Evolutionary conservation across 1,140 invertebrate genomes (phyloP), one percentile per base, ranked within the genome.

Genomic region (Ceratosolen solmsi): DNA sequence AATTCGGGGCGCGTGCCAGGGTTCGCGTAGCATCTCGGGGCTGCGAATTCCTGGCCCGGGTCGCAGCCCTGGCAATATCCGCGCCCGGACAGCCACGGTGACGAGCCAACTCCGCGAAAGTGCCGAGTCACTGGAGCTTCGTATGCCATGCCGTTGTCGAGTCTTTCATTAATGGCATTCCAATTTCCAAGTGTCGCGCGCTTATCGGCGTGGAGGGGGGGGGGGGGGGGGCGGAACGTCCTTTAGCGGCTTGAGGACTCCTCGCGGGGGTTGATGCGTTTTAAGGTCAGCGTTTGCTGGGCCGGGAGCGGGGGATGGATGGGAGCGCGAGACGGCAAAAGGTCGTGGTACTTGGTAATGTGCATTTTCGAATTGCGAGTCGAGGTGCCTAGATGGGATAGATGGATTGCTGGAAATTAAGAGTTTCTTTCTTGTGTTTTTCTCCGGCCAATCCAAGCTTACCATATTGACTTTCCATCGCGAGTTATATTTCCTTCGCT

Each of bases 121-220:
- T 20, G 70, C 56, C 56, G 36, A 63, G 38, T 68, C 63, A 68
- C 22, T 15, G 51, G 51, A 17, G 11, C 63, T 38, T 68, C 63
- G n/a, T 68, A 68, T n/a, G 54, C n/a, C 49, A 22, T 22, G 33
- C 1, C 51, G 65, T 22, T 25, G 36, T 15, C 33, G 68, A 58
- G 70, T 8, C 65, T 71, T 79, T 71, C 68, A 46, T 72, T 73
- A 73, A 68, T 33, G 76, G 46, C 49, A 78, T 70, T 78, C 51
- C 63, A 51, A 70, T 54, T 70, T 20, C 27, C 7, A 22, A 70
- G 41, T 78, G 63, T 49, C 76, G 17, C 4, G 33, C 4, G 33
- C 22, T 38, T 38, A 38, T 68, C 17, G 33, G 8, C 4, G 33
- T 4, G 20, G 30, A n/a, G 20, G n/a, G 33, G 30, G 22, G 63